Evolutionary conservation across 2,888 invertebrate genomes (phyloP).

Genomic region (Tipula vernalis): DNA sequence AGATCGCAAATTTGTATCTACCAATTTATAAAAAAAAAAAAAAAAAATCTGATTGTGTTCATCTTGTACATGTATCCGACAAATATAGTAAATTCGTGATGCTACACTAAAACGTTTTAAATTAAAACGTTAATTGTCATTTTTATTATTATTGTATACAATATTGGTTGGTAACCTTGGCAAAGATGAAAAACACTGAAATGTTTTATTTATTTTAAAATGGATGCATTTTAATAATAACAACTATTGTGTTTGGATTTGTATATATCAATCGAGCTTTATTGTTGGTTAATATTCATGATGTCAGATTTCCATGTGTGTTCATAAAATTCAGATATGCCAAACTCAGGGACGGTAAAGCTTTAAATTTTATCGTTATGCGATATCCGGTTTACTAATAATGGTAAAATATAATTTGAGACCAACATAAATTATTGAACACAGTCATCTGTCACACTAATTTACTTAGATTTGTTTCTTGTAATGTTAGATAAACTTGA

Average conservation of each 20-base stretch:
- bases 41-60: background rate
- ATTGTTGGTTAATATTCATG: background rate
- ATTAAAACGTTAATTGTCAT: background rate
- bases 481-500: too few relatives aligned
- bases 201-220: background rate
- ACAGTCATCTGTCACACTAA: too few relatives aligned
- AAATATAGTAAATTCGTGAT: background rate
- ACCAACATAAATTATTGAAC: too few relatives aligned
- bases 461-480: too few relatives aligned
- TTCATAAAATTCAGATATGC: background rate
- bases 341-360: background rate
- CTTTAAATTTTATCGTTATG: too few relatives aligned
- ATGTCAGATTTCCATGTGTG: background rate
- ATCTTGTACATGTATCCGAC: background rate
- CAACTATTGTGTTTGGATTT: background rate
- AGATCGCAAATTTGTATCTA: background rate
- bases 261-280: background rate
- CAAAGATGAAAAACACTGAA: background rate
- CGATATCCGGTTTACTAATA: too few relatives aligned
- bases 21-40: background rate
- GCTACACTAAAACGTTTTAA: background rate
- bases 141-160: background rate
- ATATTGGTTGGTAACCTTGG: background rate
- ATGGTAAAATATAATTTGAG: too few relatives aligned
- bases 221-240: background rate